Percentiles rank a stretch among this genome's conserved stretches.
These are phyloP conservation scores for Apus apus DNA, from an alignment of 2,113 vertebrate genomes.

Conservation along the genomic window DNA sequence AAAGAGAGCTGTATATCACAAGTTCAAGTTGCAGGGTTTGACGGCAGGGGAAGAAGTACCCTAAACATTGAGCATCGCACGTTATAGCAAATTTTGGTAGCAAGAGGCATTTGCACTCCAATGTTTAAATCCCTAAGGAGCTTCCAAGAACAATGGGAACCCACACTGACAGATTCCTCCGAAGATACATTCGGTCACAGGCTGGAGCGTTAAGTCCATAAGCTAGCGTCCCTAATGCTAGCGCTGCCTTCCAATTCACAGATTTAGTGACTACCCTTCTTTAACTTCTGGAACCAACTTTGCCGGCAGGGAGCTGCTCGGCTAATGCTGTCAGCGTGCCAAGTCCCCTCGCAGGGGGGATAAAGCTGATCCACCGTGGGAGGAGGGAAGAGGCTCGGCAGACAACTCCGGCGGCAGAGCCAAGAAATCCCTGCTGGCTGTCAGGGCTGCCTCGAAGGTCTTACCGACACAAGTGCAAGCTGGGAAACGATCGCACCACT, in stretches of 20 bases:
- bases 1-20: fast-evolving
- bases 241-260: fast-evolving
- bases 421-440: neutral
- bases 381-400: neutral
- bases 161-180: neutral
- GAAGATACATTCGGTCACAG: neutral
- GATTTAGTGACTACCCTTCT: neutral
- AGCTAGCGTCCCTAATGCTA: neutral
- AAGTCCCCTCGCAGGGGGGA: neutral
- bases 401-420: neutral
- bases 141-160: neutral
- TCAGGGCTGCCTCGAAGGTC: neutral
- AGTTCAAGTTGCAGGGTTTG: neutral
- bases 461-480: neutral
- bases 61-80: neutral
- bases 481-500: neutral
- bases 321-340: neutral
- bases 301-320: neutral
- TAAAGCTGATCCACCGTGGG: neutral
- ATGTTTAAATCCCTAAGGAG: neutral
- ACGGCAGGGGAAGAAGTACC: neutral
- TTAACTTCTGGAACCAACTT: neutral
- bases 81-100: neutral
- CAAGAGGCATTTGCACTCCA: neutral
- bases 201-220: neutral